Base-by-base conservation (phyloP, 1,140 invertebrate species). In the Trinorchestia longiramus region DNA sequence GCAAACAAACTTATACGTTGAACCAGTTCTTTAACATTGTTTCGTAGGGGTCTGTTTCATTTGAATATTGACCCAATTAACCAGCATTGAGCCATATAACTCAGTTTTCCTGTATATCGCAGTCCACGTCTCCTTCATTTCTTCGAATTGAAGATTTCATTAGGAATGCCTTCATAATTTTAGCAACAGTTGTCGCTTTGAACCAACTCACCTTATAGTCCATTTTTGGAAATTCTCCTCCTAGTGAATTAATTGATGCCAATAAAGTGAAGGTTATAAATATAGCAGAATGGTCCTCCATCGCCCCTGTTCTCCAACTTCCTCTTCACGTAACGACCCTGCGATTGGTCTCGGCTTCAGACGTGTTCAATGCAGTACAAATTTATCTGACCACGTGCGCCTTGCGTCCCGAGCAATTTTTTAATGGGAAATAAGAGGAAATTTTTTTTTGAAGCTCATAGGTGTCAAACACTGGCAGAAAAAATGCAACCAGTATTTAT, bases 351-450 rank as follows among this genome's bases (percentile, higher is more conserved):
- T 3, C 44, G 92, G 43, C 92, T 42, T 45, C 43, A 94, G 43
- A 28, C 44, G 8, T 11, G 8, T 44, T 94, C 92, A 94, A 94
- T 94, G 92, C 92, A 94, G 92, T 40, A 6, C 92, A 40, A 45
- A 94, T 94, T 94, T 94, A 94, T 94, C 43, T 43, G 36, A 47
- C 43, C 92, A 94, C 92, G 92, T 94, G 92, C 92, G 92, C 92
- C 0, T 8, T 41, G 23, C 4, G 41, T 42, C 43, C 41, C 88
- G 15, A 3, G 15, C 28, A 28, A 11, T 77, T 77, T 77, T 77
- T 77, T 77, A 77, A 77, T 36, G 15, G 28, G 36, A 42, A 90
- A 3, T 90, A 4, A 90, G 4, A 43, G 88, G 43, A 90, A 90
- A 41, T 19, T 90, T 90, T 90, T 90, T 90, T 42, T 23, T 77